A percentile compares a stretch with the other conserved stretches of the same genome.
These are phyloP conservation scores for Drosophila oshimai DNA, from an alignment of 1,140 invertebrate genomes.

Conservation along the genomic window DNA sequence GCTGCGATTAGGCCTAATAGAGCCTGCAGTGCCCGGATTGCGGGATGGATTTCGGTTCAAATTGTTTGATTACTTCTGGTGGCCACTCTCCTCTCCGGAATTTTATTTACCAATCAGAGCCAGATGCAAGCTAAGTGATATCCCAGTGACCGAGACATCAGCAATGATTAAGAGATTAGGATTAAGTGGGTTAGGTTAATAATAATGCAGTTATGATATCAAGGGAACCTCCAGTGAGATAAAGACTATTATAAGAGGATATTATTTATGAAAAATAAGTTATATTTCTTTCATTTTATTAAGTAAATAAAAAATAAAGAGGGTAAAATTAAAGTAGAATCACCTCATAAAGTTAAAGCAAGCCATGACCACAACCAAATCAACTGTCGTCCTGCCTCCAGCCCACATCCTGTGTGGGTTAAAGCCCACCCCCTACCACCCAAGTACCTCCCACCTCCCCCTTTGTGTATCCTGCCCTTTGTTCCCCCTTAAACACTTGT, in stretches of 20 bases:
- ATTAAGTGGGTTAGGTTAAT: background rate
- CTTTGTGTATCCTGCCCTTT: background rate
- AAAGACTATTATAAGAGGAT: background rate
- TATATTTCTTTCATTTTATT: too few species aligned
- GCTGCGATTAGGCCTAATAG: constrained; percentile 65
- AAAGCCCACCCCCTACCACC: background rate
- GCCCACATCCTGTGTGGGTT: constrained; percentile 7
- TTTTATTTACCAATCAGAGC: constrained; percentile 36
- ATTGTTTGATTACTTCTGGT: constrained; percentile 28
- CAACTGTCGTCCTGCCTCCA: constrained; percentile 2
- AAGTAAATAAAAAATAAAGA: constrained; percentile 8
- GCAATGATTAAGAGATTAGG: constrained; percentile 7
- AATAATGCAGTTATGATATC: background rate
- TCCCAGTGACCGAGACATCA: constrained; percentile 1
- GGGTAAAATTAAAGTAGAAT: constrained; percentile 9
- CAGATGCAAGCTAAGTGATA: constrained; percentile 4
- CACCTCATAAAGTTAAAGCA: background rate
- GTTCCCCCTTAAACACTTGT: constrained; percentile 40
- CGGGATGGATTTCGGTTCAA: constrained; percentile 18
- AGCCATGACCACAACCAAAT: constrained; percentile 14
- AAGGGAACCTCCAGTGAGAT: background rate
- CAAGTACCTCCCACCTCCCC: background rate
- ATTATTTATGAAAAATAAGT: too few species aligned
- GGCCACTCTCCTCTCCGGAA: background rate
- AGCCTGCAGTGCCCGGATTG: constrained; percentile 39